Conservation (phyloP, 2,888 invertebrate species). For the Drosophila anomalata region DNA sequence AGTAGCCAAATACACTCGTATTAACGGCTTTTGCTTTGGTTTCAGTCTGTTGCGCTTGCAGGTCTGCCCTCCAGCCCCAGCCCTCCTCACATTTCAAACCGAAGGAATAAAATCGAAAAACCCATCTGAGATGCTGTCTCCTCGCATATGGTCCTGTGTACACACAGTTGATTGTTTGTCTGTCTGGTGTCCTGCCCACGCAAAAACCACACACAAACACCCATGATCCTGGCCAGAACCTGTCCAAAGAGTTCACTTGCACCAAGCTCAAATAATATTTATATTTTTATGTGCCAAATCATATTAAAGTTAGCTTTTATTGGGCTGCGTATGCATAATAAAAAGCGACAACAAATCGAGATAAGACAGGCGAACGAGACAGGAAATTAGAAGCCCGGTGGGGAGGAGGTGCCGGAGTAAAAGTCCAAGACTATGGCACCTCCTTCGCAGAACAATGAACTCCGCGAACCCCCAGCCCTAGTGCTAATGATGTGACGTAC, state of each 20-base stretch:
- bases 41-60: constrained; percentile 68
- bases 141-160: constrained; percentile 31
- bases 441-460: constrained; percentile 51
- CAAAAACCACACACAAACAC: neutral
- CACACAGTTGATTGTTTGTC: constrained; percentile 39
- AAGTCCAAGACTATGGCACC: constrained; percentile 16
- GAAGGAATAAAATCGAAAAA: constrained; percentile 45
- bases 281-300: constrained; percentile 73
- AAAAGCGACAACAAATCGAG: constrained; percentile 64
- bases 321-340: constrained; percentile 73
- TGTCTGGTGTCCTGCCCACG: constrained; percentile 31
- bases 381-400: constrained; percentile 63
- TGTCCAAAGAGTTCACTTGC: constrained; percentile 55
- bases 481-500: constrained; percentile 45
- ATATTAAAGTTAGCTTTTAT: constrained; percentile 70
- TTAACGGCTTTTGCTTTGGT: constrained; percentile 52
- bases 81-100: constrained; percentile 27
- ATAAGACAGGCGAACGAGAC: constrained; percentile 69
- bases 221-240: constrained; percentile 24
- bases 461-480: constrained; percentile 5
- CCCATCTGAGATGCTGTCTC: constrained; percentile 57
- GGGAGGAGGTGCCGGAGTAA: neutral
- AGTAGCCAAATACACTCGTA: constrained; percentile 43
- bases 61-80: constrained; percentile 8
- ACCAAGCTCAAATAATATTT: constrained; percentile 67